Conservation (phyloP, 2,888 invertebrate species). For the Machimus rusticus region DNA sequence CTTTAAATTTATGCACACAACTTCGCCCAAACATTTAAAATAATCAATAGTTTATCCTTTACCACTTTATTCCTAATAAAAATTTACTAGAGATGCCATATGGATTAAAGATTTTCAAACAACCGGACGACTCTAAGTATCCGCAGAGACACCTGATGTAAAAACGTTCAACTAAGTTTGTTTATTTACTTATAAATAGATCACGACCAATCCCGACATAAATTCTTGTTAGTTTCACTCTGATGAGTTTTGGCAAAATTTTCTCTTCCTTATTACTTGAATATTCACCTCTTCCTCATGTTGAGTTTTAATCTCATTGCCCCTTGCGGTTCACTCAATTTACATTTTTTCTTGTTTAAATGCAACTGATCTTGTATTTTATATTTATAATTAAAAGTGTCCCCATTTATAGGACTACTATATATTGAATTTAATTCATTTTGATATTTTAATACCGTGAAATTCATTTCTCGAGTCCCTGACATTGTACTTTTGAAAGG, state of each 20-base stretch:
- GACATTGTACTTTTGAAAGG: slow-evolving; percentile 23
- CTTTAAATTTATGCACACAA: too few species aligned
- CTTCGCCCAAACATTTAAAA: too few species aligned
- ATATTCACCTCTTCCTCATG: not conserved
- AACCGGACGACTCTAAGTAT: not conserved
- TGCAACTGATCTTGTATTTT: not conserved
- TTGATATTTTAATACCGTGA: not conserved
- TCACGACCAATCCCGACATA: not conserved
- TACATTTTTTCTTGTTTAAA: not conserved
- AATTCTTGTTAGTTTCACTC: not conserved
- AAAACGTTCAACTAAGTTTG: not conserved
- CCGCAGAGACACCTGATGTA: not conserved
- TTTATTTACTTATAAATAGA: slow-evolving; percentile 1
- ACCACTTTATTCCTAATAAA: not conserved
- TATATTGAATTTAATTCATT: not conserved
- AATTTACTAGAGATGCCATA: not conserved
- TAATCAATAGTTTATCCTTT: not conserved
- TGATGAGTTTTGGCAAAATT: not conserved
- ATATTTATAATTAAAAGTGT: not conserved
- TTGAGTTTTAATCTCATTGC: not conserved
- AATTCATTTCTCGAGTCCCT: not conserved
- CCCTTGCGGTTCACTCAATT: not conserved
- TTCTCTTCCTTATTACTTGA: not conserved
- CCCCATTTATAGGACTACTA: not conserved
- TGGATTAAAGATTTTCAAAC: not conserved